Percentiles rank a stretch among this genome's conserved stretches.
Conservation (phyloP, 2,888 invertebrate genomes). For the Marronus borbonicus region DNA sequence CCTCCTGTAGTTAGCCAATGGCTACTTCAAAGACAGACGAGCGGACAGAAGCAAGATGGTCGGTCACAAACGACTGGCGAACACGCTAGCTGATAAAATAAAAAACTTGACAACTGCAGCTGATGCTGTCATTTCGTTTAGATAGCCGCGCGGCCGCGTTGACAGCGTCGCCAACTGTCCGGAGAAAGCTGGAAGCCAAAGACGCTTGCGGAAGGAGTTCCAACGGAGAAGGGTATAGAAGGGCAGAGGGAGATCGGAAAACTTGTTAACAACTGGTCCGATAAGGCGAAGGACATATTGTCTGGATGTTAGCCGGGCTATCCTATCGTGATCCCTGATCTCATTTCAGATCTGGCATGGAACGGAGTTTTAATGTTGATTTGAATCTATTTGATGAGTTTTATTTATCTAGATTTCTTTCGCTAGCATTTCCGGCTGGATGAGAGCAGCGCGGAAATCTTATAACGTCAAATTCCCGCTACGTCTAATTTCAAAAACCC, state of each 20-base stretch:
- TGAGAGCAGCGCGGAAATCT: conserved; percentile 3
- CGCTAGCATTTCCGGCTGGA: conserved; percentile 37
- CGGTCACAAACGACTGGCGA: conserved; percentile 63
- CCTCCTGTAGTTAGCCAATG: conserved; percentile 19
- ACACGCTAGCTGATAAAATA: conserved; percentile 65
- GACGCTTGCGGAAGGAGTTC: conserved; percentile 2
- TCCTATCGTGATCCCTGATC: conserved; percentile 64
- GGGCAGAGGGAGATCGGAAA: conserved; percentile 62
- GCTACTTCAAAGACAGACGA: conserved; percentile 11
- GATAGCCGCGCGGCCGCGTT: conserved; percentile 11
- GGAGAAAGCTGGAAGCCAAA: conserved; percentile 2
- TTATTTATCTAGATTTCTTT: conserved; percentile 68
- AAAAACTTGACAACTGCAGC: conserved; percentile 68
- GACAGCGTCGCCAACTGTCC: conserved; percentile 51
- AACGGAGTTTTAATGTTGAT: conserved; percentile 69
- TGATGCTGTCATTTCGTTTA: conserved; percentile 57
- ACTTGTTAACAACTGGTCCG: conserved; percentile 69
- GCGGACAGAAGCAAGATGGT: conserved; percentile 27
- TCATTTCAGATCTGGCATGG: conserved; percentile 69
- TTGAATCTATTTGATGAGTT: conserved; percentile 71
- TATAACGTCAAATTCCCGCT: conserved; percentile 16
- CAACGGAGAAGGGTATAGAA: not conserved
- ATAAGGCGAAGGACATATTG: conserved; percentile 69
- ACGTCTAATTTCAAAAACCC: conserved; percentile 63
- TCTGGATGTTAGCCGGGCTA: conserved; percentile 68